phyloP scores from a whole-genome alignment of 1,140 invertebrate species.

The Zaprionus ornatus region DNA sequence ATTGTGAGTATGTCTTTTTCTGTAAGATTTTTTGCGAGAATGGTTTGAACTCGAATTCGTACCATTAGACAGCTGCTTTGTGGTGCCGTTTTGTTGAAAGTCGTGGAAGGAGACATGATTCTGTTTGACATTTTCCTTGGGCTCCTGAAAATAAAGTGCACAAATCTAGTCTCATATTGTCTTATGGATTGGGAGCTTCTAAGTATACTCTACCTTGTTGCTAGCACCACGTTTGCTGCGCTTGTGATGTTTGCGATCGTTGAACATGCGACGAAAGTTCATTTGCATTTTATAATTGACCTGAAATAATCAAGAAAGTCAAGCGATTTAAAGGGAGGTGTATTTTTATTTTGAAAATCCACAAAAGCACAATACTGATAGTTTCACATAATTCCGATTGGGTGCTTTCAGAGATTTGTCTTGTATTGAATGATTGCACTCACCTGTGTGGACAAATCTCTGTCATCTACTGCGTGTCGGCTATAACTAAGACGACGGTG shows the following conservation, averaged over 20 bases:
- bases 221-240: constrained; percentile 90
- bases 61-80: constrained; percentile 94
- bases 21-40: constrained; percentile 84
- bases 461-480: constrained; percentile 94
- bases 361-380: constrained; percentile 23
- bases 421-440: constrained; percentile 45
- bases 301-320: constrained; percentile 63
- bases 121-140: constrained; percentile 87
- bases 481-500: constrained; percentile 95
- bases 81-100: constrained; percentile 93
- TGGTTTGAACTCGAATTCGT: constrained; percentile 85
- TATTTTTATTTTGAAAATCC: background rate
- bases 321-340: background rate
- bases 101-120: constrained; percentile 94
- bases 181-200: background rate
- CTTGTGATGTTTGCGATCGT: constrained; percentile 92
- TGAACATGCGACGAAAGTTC: constrained; percentile 93
- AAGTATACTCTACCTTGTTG: constrained; percentile 86
- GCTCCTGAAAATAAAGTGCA: constrained; percentile 45
- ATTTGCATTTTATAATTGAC: constrained; percentile 96
- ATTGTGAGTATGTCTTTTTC: constrained; percentile 84
- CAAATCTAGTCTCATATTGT: background rate
- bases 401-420: constrained; percentile 53
- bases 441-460: constrained; percentile 91
- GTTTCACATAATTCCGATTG: background rate